A percentile compares a stretch with the other conserved stretches of the same genome.
Conservation (phyloP, 2,888 invertebrate species). For the Drosophila multiciliata region DNA sequence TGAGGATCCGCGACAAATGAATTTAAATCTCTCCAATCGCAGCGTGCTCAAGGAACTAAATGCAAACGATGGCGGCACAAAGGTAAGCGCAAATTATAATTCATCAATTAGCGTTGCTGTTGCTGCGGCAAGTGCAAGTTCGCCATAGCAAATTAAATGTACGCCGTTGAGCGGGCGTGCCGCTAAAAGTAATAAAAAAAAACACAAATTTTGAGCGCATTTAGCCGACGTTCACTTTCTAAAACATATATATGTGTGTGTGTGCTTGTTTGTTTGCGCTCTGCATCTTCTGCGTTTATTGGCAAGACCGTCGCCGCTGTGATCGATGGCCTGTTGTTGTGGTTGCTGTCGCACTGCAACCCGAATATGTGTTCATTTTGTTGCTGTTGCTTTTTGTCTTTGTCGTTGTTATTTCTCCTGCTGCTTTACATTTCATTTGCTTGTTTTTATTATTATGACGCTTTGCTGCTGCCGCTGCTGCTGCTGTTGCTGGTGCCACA, state of each 20-base stretch:
- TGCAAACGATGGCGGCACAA: slow-evolving; percentile 64
- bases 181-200: slow-evolving; percentile 6
- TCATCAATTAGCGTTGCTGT: slow-evolving; percentile 28
- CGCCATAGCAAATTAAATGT: slow-evolving; percentile 17
- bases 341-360: slow-evolving; percentile 32
- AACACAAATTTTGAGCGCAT: slow-evolving; percentile 2
- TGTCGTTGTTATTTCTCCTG: slow-evolving; percentile 20
- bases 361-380: slow-evolving; percentile 14
- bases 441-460: slow-evolving; percentile 46
- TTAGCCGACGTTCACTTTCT: slow-evolving; percentile 53
- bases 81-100: slow-evolving; percentile 61
- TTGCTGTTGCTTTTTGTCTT: neutral
- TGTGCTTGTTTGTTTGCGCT: slow-evolving; percentile 17
- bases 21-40: slow-evolving; percentile 44
- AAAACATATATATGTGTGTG: slow-evolving; percentile 2
- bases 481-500: slow-evolving; percentile 21
- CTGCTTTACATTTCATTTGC: slow-evolving; percentile 45
- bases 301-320: slow-evolving; percentile 24
- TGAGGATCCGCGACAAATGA: slow-evolving; percentile 31
- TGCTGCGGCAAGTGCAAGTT: slow-evolving; percentile 15
- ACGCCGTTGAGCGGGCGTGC: slow-evolving; percentile 29
- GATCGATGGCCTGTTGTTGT: slow-evolving; percentile 35
- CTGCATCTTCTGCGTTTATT: slow-evolving; percentile 45
- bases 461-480: slow-evolving; percentile 1
- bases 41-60: slow-evolving; percentile 73